Base-by-base conservation (phyloP, 1,140 invertebrate species). In the Halictus rubicundus region DNA sequence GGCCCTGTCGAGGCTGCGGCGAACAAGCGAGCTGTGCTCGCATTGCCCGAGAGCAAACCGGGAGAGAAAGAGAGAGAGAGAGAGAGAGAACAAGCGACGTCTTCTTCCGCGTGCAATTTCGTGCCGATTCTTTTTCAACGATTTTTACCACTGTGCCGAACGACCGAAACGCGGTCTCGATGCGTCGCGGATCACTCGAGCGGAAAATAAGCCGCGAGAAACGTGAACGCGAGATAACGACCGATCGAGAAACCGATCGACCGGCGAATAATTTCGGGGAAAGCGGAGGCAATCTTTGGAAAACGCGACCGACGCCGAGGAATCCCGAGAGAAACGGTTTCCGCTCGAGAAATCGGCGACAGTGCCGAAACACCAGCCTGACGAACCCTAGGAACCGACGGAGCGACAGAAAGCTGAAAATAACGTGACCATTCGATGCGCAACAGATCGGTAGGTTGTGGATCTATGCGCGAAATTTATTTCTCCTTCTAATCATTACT, bases 101-200 rank as follows among this genome's bases (percentile, higher is more conserved):
- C 19, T 60, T 54, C 68, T 78, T 78, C 76, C 76, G 76, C 68
- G 32, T 78, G 46, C 49, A 54, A 64, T 70, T 70, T 60, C 46
- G 14, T 21, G 5, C n/a, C 0, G n/a, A 25, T 76, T 21, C 27
- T 46, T 42, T 63, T 39, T 1, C 59, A 3, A 16, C 59, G 16
- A 49, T 54, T 65, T 39, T 57, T 57, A 27, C 6, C 16, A 6
- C 16, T 66, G 54, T 9, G 21, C 49, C 16, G 21, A 14, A 8
- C 75, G 27, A 70, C 21, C 76, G 76, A 78, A 64, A 78, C 76
- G 74, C 54, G 42, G 46, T 54, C 65, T 75, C 73, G 64, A 76
- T 37, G 74, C 54, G 69, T 32, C 27, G 49, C 68, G 32, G 54
- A 21, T 23, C 76, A 60, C 54, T 70, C 76, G 39, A 57, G 68